Base-by-base conservation (phyloP, 2,797 vertebrate species). In the Hypotaenidia okinawae region DNA sequence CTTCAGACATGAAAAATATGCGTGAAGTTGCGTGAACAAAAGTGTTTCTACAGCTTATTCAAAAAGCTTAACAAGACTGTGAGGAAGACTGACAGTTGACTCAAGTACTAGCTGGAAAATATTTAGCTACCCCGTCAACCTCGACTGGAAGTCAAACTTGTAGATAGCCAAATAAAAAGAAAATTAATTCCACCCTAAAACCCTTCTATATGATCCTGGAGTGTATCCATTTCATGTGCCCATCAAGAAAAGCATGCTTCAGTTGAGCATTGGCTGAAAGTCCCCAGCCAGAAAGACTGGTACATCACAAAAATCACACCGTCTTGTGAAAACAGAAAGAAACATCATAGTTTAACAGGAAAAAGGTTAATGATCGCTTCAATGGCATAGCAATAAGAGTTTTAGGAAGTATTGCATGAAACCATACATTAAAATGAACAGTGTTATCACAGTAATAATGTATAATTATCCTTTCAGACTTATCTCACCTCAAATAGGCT, bases 391-490 rank as follows among this genome's bases (percentile, higher is more conserved):
- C 52, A 89, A 30, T 79, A 87, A 58, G 32, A 84, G 41, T 82
- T 92, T 88, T 61, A 74, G 57, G 45, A 94, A 87, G 54, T 49
- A 67, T n/a, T 77, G 52, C 52, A 87, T 67, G 83, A 88, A 95
- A 88, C 54, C 49, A n/a, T 74, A 62, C 15, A 91, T 90, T 93
- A 51, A 86, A 84, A 93, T 51, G 63, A 91, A 76, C 33, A 89
- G 19, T 1, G 9, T 91, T 95, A 76, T 93, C 73, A 90, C 23
- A 79, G 24, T 61, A 91, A 90, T 79, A 76, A 79, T 13, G 18
- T 89, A 74, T 82, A 91, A 94, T 95, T 94, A 88, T 79, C 28
- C 49, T 77, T 94, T 91, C 87, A 79, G 57, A 55, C 18, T 87
- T 89, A 78, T 17, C 54, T 64, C 74, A 74, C 70, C 63, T 95